A percentile compares a stretch with the other conserved stretches of the same genome.
phyloP scores from a whole-genome alignment of 2,888 invertebrate species.

The Himalopsyche tibetana region DNA sequence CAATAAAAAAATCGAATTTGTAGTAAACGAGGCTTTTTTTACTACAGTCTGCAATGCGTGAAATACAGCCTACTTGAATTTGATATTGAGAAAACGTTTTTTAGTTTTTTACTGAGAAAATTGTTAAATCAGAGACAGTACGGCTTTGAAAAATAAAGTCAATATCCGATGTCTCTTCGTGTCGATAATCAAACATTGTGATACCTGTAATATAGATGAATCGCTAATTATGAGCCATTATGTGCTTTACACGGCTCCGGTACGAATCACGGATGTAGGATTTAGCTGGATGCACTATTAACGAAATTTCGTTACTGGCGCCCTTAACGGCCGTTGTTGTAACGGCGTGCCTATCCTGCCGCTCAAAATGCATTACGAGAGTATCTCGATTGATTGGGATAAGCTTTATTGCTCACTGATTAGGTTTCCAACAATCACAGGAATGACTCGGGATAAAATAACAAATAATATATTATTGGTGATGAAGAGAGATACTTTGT shows the following conservation, averaged over 20 bases:
- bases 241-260: background rate
- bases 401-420: background rate
- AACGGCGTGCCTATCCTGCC: background rate
- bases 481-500: too few species aligned
- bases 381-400: background rate
- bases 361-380: background rate
- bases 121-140: too few species aligned
- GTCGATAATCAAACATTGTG: background rate
- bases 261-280: background rate
- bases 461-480: too few species aligned
- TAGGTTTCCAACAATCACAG: background rate
- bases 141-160: too few species aligned
- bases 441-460: too few species aligned
- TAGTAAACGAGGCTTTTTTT: too few species aligned
- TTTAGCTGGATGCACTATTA: conserved; percentile 1
- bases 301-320: conserved; percentile 18
- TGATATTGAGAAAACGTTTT: too few species aligned
- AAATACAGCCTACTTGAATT: too few species aligned
- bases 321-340: background rate
- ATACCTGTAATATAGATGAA: background rate
- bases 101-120: too few species aligned
- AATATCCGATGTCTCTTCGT: background rate
- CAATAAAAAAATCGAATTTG: too few species aligned
- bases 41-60: too few species aligned
- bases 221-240: background rate